These are phyloP conservation scores for Eleginops maclovinus DNA, from an alignment of 2,113 vertebrate genomes.

Conservation along the genomic window DNA sequence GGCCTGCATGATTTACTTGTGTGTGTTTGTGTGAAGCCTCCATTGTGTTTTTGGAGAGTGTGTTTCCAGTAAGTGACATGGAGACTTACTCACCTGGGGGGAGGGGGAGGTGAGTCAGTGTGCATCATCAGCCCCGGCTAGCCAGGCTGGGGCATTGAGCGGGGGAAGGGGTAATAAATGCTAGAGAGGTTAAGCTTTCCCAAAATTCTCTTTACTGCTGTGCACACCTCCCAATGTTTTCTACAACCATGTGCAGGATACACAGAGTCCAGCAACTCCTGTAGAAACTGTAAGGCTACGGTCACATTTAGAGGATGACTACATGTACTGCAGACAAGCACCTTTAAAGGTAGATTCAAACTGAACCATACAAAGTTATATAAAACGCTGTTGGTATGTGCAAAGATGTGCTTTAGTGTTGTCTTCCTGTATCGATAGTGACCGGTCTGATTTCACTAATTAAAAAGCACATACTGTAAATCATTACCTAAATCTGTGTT, in stretches of 20 bases:
- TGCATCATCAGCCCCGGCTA: constrained; percentile 85
- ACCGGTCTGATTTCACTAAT: too few relatives aligned
- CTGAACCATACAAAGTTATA: background rate
- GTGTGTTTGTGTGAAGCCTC: constrained; percentile 44
- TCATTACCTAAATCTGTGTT: too few relatives aligned
- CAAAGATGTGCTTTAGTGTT: background rate
- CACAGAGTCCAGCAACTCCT: too few relatives aligned
- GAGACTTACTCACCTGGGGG: constrained; percentile 84
- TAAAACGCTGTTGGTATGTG: constrained; percentile 4
- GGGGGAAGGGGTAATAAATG: too few relatives aligned
- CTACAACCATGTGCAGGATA: too few relatives aligned
- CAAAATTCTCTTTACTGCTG: too few relatives aligned
- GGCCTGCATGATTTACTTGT: constrained; percentile 51
- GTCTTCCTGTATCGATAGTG: too few relatives aligned
- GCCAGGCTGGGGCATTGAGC: constrained; percentile 70
- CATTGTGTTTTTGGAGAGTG: constrained; percentile 70
- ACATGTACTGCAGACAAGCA: background rate
- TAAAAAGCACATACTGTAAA: too few relatives aligned
- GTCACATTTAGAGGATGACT: background rate
- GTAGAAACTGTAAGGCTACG: too few relatives aligned
- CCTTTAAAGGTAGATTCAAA: background rate
- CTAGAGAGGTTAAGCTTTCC: too few relatives aligned
- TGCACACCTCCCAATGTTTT: too few relatives aligned
- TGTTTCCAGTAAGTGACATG: constrained; percentile 88
- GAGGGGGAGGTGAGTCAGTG: constrained; percentile 86